A percentile compares a stretch with the other conserved stretches of the same genome.
Conservation (phyloP, 1,140 invertebrate genomes). For the Lucilia sericata region DNA sequence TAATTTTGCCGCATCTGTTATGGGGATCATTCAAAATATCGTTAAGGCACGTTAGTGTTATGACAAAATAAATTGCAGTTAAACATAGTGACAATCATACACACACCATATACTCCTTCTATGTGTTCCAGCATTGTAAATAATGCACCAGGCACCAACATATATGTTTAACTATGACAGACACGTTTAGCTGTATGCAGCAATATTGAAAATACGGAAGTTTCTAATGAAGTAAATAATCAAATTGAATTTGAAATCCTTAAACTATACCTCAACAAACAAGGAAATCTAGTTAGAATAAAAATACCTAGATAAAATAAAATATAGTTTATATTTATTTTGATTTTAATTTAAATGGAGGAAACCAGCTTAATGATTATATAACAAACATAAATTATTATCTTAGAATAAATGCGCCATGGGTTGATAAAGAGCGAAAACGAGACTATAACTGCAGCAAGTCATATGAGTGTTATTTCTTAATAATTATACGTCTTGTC, state of each 20-base stretch:
- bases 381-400: too few species aligned
- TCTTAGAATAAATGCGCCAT: too few species aligned
- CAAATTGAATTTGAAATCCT: conserved; percentile 23
- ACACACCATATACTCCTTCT: background rate
- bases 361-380: background rate
- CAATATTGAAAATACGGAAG: conserved; percentile 12
- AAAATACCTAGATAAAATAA: too few species aligned
- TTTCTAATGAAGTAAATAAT: conserved; percentile 24
- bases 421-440: too few species aligned
- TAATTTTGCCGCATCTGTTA: conserved; percentile 41
- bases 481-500: too few species aligned
- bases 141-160: background rate
- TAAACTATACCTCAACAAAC: background rate
- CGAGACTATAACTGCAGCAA: too few species aligned
- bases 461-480: too few species aligned
- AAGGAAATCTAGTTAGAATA: background rate
- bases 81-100: background rate
- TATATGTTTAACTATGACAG: background rate
- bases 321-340: too few species aligned
- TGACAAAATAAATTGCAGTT: background rate
- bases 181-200: background rate
- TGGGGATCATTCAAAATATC: conserved; percentile 38
- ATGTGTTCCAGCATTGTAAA: too few species aligned
- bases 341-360: too few species aligned
- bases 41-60: conserved; percentile 30